Evolutionary conservation across 1,140 invertebrate genomes (phyloP), one percentile per base, ranked within the genome.

Genomic region (Pachyrhynchus sulphureomaculatus): DNA sequence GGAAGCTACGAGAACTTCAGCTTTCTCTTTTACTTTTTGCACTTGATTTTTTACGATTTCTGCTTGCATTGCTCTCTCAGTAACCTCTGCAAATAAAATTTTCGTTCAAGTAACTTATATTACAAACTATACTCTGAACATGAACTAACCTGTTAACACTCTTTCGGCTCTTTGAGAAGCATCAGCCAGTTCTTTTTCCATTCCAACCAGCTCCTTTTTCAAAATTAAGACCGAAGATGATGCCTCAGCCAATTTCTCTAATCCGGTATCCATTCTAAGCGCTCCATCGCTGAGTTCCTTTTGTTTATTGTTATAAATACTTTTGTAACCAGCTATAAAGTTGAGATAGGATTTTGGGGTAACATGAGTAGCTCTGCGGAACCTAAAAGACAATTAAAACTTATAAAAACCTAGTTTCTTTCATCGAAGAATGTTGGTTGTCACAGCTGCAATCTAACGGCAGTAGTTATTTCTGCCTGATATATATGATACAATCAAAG

Each of bases 341-440:
- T 95, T 96, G 12, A 98, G 77, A 77, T 97, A 98, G 0, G 95
- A 98, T 78, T 98, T 98, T 6, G 95, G 95, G 15, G 96, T 98
- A 4, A 98, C 96, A 77, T 98, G 95, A 45, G 94, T 95, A 0
- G 94, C 90, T 65, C 95, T 82, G 21, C 95, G 85, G 72, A 94
- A 96, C 67, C 84, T 87, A 6, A 10, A 48, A 20, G 21, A 34
- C 15, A 10, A 6, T 12, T 24, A n/a, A n/a, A n/a, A n/a, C n/a
- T n/a, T n/a, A n/a, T n/a, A n/a, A n/a, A n/a, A n/a, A n/a, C n/a
- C n/a, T n/a, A n/a, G n/a, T n/a, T n/a, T n/a, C n/a, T n/a, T n/a
- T n/a, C n/a, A n/a, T n/a, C n/a, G n/a, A n/a, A n/a, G n/a, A n/a
- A n/a, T n/a, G n/a, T n/a, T n/a, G n/a, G n/a, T n/a, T n/a, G n/a